Evolutionary conservation across 2,888 invertebrate genomes (phyloP).

Genomic region (Harpagoxenus sublaevis): DNA sequence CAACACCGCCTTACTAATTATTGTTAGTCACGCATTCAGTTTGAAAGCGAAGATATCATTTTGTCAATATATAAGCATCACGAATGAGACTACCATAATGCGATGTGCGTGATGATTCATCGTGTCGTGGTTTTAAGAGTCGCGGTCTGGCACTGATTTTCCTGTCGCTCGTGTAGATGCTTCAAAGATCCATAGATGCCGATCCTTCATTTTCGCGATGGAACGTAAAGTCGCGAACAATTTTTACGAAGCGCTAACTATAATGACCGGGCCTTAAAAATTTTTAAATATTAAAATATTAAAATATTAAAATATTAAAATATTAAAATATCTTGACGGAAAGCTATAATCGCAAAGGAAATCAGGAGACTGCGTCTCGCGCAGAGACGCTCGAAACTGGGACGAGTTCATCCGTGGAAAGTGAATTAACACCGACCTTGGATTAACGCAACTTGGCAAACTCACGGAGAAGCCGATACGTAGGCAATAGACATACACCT

Average conservation of each 20-base stretch:
- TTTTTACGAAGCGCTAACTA: not conserved
- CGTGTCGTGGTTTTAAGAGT: not conserved
- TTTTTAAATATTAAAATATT: not conserved
- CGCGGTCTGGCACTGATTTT: not conserved
- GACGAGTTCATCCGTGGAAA: slow-evolving; percentile 49
- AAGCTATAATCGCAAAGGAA: not conserved
- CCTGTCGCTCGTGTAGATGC: no score
- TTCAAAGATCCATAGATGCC: no score
- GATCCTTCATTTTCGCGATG: not conserved
- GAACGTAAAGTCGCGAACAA: not conserved
- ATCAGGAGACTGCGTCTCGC: not conserved
- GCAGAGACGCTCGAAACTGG: slow-evolving; percentile 19
- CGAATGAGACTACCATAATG: slow-evolving; percentile 4
- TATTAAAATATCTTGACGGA: not conserved
- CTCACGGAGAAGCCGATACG: not conserved
- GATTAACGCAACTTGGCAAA: not conserved
- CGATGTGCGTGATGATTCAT: slow-evolving; percentile 35
- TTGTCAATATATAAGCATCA: slow-evolving; percentile 3
- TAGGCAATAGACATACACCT: slow-evolving; percentile 2
- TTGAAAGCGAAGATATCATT: slow-evolving; percentile 35
- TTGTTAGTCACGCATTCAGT: slow-evolving; percentile 28
- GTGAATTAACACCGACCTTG: slow-evolving; percentile 48
- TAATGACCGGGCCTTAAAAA: not conserved
- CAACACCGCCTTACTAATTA: not conserved
- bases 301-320: not conserved